Conservation (phyloP, 2,888 invertebrate genomes). For the Drosophila lutescens region DNA sequence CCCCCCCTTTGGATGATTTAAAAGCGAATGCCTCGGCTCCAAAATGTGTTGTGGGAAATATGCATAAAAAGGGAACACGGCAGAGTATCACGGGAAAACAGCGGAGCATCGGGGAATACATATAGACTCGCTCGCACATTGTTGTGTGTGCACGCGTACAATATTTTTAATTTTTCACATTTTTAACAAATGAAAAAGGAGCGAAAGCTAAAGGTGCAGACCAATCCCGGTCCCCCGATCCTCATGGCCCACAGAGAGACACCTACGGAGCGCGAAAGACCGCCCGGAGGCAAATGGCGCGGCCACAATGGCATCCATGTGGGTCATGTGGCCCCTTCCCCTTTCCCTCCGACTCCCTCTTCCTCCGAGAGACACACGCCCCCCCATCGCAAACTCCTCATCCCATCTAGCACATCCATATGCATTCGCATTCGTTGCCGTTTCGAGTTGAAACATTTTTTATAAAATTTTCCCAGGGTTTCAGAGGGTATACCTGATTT, state of each 20-base stretch:
- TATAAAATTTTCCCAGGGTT: conserved; percentile 14
- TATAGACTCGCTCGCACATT: conserved; percentile 16
- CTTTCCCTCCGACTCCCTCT: not conserved
- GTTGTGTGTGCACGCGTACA: conserved; percentile 49
- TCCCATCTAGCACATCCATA: conserved; percentile 30
- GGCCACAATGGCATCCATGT: conserved; percentile 62
- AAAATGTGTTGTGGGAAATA: conserved; percentile 79
- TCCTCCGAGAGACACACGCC: not conserved
- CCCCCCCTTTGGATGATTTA: conserved; percentile 62
- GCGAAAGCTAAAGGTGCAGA: conserved; percentile 21
- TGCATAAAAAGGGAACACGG: conserved; percentile 71
- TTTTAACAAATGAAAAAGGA: conserved; percentile 46
- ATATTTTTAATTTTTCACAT: conserved; percentile 78
- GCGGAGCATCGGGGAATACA: conserved; percentile 11
- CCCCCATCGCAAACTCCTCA: not conserved
- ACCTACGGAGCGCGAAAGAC: conserved; percentile 55
- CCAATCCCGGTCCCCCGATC: conserved; percentile 25
- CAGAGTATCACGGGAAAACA: conserved; percentile 38
- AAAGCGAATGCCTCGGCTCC: conserved; percentile 70
- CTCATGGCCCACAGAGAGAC: conserved; percentile 40
- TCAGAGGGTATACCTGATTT: not conserved
- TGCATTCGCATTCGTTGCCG: conserved; percentile 53
- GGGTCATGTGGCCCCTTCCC: conserved; percentile 64
- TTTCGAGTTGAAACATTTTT: conserved; percentile 57
- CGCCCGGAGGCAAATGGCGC: conserved; percentile 55